These are phyloP conservation scores for Callospermophilus lateralis DNA, from an alignment of 2,113 vertebrate species.

Conservation along the genomic window DNA sequence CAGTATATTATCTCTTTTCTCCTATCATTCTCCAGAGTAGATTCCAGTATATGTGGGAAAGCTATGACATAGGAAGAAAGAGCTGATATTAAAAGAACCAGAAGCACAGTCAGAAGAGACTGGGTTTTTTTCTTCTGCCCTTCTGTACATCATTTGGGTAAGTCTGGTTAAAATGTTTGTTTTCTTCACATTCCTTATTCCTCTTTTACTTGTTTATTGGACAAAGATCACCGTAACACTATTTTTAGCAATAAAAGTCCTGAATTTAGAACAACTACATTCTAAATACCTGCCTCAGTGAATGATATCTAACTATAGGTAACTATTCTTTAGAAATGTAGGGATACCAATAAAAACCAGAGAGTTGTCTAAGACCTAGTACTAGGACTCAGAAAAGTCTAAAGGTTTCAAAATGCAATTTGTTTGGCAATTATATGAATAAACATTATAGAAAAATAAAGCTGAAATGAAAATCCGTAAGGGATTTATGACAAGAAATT, in stretches of 20 bases:
- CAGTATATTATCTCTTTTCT: not conserved
- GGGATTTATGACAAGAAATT: not conserved
- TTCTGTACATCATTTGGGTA: not conserved
- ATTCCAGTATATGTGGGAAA: not conserved
- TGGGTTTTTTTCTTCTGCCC: not conserved
- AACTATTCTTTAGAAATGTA: slow-evolving; percentile 23
- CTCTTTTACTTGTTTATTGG: not conserved
- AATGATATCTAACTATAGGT: slow-evolving; percentile 4
- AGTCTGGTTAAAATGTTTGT: slow-evolving; percentile 39
- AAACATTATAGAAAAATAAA: slow-evolving; percentile 7
- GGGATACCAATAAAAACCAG: slow-evolving; percentile 43
- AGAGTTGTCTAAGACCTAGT: not conserved
- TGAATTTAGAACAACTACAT: slow-evolving; percentile 29
- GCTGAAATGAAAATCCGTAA: slow-evolving; percentile 18
- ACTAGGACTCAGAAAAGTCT: not conserved
- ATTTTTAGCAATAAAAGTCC: not conserved
- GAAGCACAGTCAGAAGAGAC: not conserved
- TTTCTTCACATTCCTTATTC: not conserved
- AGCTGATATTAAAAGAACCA: not conserved
- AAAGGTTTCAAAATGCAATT: slow-evolving; percentile 58
- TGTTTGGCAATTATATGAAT: not conserved
- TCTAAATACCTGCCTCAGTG: slow-evolving; percentile 23
- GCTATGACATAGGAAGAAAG: not conserved
- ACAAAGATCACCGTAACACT: slow-evolving; percentile 44
- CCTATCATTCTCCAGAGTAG: not conserved